phyloP scores from a whole-genome alignment of 2,888 invertebrate genomes.

The Mythimna loreyi region DNA sequence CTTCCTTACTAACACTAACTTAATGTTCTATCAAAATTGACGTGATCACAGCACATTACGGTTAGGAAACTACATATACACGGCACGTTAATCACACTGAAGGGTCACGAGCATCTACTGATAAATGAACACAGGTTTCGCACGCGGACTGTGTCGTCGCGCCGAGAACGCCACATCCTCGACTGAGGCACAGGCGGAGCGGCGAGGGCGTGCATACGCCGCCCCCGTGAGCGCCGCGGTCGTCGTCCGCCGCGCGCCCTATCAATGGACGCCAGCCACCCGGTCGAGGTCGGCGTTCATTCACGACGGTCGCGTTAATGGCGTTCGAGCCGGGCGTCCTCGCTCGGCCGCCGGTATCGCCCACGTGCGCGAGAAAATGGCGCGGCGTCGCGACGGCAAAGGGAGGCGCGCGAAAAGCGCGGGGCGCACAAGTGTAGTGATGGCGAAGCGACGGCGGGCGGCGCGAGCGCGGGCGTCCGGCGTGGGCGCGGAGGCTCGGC shows the following conservation, averaged over 20 bases:
- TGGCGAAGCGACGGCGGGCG: constrained; percentile 75
- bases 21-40: constrained; percentile 84
- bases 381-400: constrained; percentile 88
- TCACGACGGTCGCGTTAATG: constrained; percentile 89
- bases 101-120: constrained; percentile 81
- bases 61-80: constrained; percentile 77
- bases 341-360: constrained; percentile 82
- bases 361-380: constrained; percentile 91
- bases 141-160: constrained; percentile 86
- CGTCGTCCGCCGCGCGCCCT: constrained; percentile 88
- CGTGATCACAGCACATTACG: constrained; percentile 88
- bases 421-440: constrained; percentile 86
- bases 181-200: constrained; percentile 90
- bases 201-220: constrained; percentile 86
- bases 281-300: constrained; percentile 89
- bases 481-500: constrained; percentile 88
- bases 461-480: constrained; percentile 75
- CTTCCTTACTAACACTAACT: constrained; percentile 74
- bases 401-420: constrained; percentile 89
- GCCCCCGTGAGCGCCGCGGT: constrained; percentile 85
- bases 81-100: constrained; percentile 79
- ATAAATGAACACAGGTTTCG: constrained; percentile 89
- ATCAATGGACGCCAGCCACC: constrained; percentile 87
- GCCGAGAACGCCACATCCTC: constrained; percentile 89
- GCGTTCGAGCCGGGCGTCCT: constrained; percentile 86